Evolutionary conservation across 1,140 invertebrate genomes (phyloP).

Genomic region (Hetaerina americana): DNA sequence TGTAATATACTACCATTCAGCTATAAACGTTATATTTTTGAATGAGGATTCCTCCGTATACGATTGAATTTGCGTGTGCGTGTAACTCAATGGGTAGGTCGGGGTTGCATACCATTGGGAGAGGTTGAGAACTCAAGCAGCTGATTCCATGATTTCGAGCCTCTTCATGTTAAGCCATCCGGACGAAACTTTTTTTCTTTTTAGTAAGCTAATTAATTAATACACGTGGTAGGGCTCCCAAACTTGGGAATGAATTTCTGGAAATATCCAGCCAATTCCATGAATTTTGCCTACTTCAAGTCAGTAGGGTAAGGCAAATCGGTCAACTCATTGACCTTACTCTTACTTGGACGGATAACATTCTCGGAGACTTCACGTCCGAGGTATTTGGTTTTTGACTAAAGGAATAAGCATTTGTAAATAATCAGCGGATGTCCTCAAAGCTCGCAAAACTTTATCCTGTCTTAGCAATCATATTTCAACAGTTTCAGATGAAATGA

Average conservation of each 20-base stretch:
- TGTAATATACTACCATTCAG: slow-evolving; percentile 18
- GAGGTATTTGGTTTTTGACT: neutral
- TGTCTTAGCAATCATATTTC: slow-evolving; percentile 2
- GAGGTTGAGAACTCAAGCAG: neutral
- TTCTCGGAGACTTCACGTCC: neutral
- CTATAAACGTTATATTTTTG: slow-evolving; percentile 2
- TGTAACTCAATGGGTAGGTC: neutral
- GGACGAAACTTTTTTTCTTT: neutral
- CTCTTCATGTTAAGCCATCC: no score
- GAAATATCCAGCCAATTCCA: neutral
- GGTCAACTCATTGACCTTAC: neutral
- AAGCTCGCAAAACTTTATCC: slow-evolving; percentile 2
- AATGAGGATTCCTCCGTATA: neutral
- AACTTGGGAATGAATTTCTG: neutral
- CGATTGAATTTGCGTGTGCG: neutral
- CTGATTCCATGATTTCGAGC: neutral
- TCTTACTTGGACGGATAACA: neutral
- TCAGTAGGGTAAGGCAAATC: neutral
- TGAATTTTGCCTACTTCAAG: neutral
- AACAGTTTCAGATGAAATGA: slow-evolving; percentile 1
- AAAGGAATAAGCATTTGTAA: neutral
- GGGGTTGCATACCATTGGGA: neutral
- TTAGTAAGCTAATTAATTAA: neutral
- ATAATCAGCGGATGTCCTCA: slow-evolving; percentile 6
- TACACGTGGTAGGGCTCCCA: neutral